Conservation (phyloP, 2,888 invertebrate species). For the Nysson spinosus region DNA sequence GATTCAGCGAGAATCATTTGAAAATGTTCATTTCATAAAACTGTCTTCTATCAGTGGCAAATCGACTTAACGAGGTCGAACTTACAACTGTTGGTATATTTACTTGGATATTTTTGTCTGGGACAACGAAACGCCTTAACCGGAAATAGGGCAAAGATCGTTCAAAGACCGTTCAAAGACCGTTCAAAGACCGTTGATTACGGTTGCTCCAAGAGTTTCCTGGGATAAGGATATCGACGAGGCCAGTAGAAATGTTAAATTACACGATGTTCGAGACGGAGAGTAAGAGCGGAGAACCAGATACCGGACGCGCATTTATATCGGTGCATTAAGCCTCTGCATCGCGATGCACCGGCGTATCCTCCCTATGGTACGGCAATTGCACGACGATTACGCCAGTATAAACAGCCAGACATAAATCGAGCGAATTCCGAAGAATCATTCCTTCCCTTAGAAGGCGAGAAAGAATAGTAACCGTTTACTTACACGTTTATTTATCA, state of each 20-base stretch:
- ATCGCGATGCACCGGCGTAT: slow-evolving; percentile 51
- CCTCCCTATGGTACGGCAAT: slow-evolving; percentile 49
- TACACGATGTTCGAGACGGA: slow-evolving; percentile 46
- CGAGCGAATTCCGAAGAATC: slow-evolving; percentile 29
- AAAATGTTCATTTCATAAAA: too few species aligned
- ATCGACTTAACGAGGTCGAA: slow-evolving; percentile 18
- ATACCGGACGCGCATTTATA: slow-evolving; percentile 66
- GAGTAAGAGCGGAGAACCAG: slow-evolving; percentile 49
- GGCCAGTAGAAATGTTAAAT: slow-evolving; percentile 52
- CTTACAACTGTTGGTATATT: neutral
- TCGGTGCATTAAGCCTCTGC: slow-evolving; percentile 59
- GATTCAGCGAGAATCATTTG: too few species aligned
- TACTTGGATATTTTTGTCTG: neutral
- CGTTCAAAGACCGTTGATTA: slow-evolving; percentile 56
- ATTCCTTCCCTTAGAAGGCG: slow-evolving; percentile 24
- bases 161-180: too few species aligned
- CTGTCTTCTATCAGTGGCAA: too few species aligned
- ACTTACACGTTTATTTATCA: slow-evolving; percentile 33
- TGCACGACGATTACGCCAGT: slow-evolving; percentile 54
- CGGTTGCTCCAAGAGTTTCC: slow-evolving; percentile 45
- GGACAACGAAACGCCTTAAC: slow-evolving; percentile 33
- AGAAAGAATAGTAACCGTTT: slow-evolving; percentile 30
- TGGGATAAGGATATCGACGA: slow-evolving; percentile 53
- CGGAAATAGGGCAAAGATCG: slow-evolving; percentile 52
- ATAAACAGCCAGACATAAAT: slow-evolving; percentile 46